Evolutionary conservation across 2,113 vertebrate genomes (phyloP), one percentile per base, ranked within the genome.

Genomic region (Microcebus jonahi): DNA sequence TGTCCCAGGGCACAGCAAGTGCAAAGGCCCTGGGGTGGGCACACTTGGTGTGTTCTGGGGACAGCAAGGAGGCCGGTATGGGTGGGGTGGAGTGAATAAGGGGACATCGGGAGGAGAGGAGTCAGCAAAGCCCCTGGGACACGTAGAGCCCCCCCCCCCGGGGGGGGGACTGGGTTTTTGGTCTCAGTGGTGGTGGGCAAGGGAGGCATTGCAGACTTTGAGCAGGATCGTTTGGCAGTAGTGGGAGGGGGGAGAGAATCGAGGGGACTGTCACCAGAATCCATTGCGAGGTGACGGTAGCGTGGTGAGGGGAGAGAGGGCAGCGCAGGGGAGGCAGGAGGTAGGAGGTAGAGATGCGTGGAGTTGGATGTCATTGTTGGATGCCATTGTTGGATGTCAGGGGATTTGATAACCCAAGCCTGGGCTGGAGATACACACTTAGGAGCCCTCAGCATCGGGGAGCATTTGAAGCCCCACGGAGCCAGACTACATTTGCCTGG

Each of bases 311-410:
- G 42, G 20, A 59, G 63, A 39, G 9, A 13, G 42, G 36, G 29
- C 27, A 17, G 17, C 1, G 88, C 45, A 23, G 39, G 2, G 15
- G 20, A 20, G 36, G 39, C 2, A 6, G 1, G 17, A 53, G 50
- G 50, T 53, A 53, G 50, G 50, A 53, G 50, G 50, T 53, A 53
- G 50, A 53, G 14, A 65, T 65, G 34, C 0, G 6, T 3, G 3
- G 71, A 42, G 25, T 42, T 81, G 14, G 36, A 13, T 2, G 0
- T 29, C 8, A n/a, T 9, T 34, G 25, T 42, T 81, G 14, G 36
- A 13, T 2, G 0, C 29, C 8, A n/a, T 9, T 34, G 31, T 10
- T 63, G 48, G 82, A 4, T 20, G 0, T 9, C 13, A 18, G 55
- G 31, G 85, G 34, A 73, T 14, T 31, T 57, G 39, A 14, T 25